Conservation (phyloP, 1,140 invertebrate species). For the Gryon sp. region DNA sequence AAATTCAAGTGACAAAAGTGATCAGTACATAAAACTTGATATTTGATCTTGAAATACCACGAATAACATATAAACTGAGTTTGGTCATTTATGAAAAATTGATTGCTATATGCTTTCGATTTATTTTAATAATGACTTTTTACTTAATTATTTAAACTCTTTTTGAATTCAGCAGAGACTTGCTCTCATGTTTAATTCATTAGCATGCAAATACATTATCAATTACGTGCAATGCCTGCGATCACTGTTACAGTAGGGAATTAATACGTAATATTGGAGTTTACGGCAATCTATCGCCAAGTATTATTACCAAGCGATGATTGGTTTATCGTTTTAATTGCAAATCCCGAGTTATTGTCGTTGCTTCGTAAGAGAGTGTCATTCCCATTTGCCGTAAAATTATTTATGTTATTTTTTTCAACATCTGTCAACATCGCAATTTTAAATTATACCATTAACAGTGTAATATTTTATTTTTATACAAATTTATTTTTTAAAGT, state of each 20-base stretch:
- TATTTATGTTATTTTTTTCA: too few species aligned
- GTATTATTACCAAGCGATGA: conserved; percentile 38
- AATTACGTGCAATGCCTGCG: conserved; percentile 18
- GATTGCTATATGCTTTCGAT: conserved; percentile 1
- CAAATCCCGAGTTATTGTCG: conserved; percentile 37
- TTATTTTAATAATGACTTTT: conserved; percentile 3
- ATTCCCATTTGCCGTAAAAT: conserved; percentile 15
- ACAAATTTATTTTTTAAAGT: too few species aligned
- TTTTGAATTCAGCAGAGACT: conserved; percentile 9
- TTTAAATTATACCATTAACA: too few species aligned
- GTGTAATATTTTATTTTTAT: too few species aligned
- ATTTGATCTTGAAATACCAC: too few species aligned
- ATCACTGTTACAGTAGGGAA: conserved; percentile 27
- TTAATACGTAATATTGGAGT: conserved; percentile 25
- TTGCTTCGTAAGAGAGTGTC: not conserved
- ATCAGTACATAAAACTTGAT: not conserved
- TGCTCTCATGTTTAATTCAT: conserved; percentile 34
- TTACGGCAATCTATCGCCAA: conserved; percentile 16
- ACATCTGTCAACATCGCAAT: too few species aligned
- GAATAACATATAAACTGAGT: too few species aligned
- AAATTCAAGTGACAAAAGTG: too few species aligned
- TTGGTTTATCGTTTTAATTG: conserved; percentile 52
- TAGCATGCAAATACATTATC: conserved; percentile 33
- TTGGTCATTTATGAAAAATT: too few species aligned
- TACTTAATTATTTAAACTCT: conserved; percentile 18